Evolutionary conservation across 2,797 vertebrate genomes (phyloP).

Genomic region (Danio albolineatus): DNA sequence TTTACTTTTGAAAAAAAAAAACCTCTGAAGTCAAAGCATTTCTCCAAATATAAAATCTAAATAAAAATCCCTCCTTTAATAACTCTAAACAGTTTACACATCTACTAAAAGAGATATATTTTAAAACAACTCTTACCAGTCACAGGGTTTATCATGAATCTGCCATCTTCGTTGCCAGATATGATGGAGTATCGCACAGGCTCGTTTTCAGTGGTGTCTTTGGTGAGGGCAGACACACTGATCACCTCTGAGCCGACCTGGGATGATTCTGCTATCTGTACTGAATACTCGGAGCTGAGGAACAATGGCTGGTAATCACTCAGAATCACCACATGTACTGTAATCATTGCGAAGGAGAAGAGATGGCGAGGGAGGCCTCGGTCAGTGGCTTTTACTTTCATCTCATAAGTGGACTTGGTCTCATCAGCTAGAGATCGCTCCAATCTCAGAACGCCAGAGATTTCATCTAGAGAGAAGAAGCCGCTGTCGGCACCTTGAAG

Average conservation of each 20-base stretch:
- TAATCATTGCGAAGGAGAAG: constrained; percentile 85
- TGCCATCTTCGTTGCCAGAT: constrained; percentile 86
- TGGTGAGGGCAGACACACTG: constrained; percentile 81
- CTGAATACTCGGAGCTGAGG: constrained; percentile 82
- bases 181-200: constrained; percentile 83
- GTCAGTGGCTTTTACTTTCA: constrained; percentile 91
- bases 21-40: background rate
- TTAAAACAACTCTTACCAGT: constrained; percentile 79
- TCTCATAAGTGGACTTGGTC: constrained; percentile 80
- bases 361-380: constrained; percentile 86
- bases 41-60: background rate
- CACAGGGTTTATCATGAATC: constrained; percentile 84
- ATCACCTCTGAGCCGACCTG: constrained; percentile 84
- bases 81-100: background rate
- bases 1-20: too few relatives aligned
- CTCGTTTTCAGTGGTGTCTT: constrained; percentile 76
- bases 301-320: constrained; percentile 92
- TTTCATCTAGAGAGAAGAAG: constrained; percentile 92
- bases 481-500: constrained; percentile 84
- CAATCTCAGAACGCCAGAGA: constrained; percentile 90
- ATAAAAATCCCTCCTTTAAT: background rate
- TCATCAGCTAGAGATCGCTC: constrained; percentile 85
- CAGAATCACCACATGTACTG: constrained; percentile 88
- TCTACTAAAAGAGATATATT: background rate
- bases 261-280: constrained; percentile 85